phyloP scores from a whole-genome alignment of 1,140 invertebrate species.

The Cecropterus lyciades region DNA sequence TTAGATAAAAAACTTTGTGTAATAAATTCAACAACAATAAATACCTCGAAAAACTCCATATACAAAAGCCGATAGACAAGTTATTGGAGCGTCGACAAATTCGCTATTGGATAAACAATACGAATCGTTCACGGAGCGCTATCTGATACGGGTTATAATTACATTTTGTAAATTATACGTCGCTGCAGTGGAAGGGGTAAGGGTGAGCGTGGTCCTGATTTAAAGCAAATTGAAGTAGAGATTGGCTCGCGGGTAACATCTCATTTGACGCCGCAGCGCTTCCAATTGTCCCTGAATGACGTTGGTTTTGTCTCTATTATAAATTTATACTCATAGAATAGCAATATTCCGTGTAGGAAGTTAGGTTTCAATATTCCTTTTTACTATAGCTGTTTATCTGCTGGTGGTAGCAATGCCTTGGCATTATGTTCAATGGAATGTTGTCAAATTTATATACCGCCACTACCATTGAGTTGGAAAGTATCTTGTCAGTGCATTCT shows the following conservation, averaged over 20 bases:
- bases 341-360: no score
- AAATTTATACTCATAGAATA: conserved; percentile 4
- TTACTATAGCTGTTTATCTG: no score
- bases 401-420: no score
- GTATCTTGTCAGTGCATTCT: no score
- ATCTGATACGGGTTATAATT: conserved; percentile 51
- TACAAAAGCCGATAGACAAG: conserved; percentile 2
- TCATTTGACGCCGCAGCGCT: conserved; percentile 75
- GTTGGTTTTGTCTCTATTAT: conserved; percentile 50
- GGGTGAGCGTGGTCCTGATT: conserved; percentile 56
- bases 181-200: conserved; percentile 30
- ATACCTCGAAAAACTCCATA: neutral
- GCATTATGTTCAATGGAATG: no score
- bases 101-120: conserved; percentile 30
- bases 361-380: no score
- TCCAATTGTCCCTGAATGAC: conserved; percentile 64
- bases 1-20: no score
- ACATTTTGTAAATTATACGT: conserved; percentile 45
- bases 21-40: no score
- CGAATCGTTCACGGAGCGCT: conserved; percentile 37
- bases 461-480: no score
- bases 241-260: conserved; percentile 70
- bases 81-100: conserved; percentile 12
- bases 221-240: conserved; percentile 77
- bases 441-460: no score